Conservation (phyloP, 2,888 invertebrate species). For the Plebejus anna region DNA sequence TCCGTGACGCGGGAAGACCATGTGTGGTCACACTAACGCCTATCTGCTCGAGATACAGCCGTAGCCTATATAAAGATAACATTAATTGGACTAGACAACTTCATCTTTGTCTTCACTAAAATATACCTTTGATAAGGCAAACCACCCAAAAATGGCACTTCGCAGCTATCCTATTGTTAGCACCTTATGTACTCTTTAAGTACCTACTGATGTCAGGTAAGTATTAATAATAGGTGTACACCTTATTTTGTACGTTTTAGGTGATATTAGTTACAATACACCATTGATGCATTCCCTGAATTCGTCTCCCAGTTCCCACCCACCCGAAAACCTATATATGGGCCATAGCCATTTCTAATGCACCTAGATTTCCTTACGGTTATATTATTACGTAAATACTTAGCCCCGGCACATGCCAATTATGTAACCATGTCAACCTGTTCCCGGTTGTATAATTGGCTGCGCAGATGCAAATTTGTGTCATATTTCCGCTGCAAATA, state of each 20-base stretch:
- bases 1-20: slow-evolving; percentile 12
- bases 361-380: slow-evolving; percentile 14
- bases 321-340: slow-evolving; percentile 1
- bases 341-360: background rate
- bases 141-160: too few relatives aligned
- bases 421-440: slow-evolving; percentile 29
- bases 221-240: background rate
- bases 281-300: background rate
- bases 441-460: slow-evolving; percentile 28
- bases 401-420: slow-evolving; percentile 25
- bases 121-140: too few relatives aligned
- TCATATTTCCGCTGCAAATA: slow-evolving; percentile 15
- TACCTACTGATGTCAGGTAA: too few relatives aligned
- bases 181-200: too few relatives aligned
- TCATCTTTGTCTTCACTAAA: background rate
- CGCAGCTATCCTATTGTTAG: too few relatives aligned
- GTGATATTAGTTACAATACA: background rate
- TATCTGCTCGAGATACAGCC: background rate
- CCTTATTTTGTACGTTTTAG: too few relatives aligned
- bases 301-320: background rate
- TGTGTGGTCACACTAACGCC: slow-evolving; percentile 15
- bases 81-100: slow-evolving; percentile 1
- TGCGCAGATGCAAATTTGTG: slow-evolving; percentile 23
- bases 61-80: background rate
- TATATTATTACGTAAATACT: slow-evolving; percentile 21